A percentile compares a stretch with the other conserved stretches of the same genome.
phyloP scores from a whole-genome alignment of 2,888 invertebrate genomes.

The Ennomos fuscantarius region DNA sequence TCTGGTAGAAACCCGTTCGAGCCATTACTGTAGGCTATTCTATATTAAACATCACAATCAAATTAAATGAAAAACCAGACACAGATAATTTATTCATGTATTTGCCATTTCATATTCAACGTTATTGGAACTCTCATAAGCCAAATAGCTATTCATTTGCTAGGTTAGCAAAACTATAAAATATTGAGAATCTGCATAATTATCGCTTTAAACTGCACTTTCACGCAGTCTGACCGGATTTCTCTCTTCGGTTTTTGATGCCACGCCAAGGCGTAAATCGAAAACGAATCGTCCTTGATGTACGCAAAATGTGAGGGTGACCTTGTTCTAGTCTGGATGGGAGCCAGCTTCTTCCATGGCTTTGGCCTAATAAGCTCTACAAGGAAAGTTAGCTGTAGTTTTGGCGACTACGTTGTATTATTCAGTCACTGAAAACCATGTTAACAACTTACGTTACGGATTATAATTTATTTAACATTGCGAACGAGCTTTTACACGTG shows the following conservation, averaged over 20 bases:
- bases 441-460: conserved; percentile 19
- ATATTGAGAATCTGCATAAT: conserved; percentile 14
- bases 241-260: conserved; percentile 46
- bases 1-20: background rate
- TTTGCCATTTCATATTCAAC: conserved; percentile 25
- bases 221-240: conserved; percentile 43
- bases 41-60: background rate
- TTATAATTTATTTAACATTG: conserved; percentile 19
- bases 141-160: conserved; percentile 12
- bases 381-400: conserved; percentile 31
- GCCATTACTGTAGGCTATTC: conserved; percentile 7
- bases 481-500: conserved; percentile 10
- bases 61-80: conserved; percentile 18
- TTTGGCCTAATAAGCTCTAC: conserved; percentile 50
- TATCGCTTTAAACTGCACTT: conserved; percentile 44
- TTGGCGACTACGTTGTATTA: conserved; percentile 19
- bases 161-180: conserved; percentile 21
- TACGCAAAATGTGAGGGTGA: conserved; percentile 41
- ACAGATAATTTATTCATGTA: conserved; percentile 28
- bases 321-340: conserved; percentile 50
- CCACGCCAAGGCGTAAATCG: conserved; percentile 46
- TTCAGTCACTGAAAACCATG: conserved; percentile 26
- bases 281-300: conserved; percentile 36
- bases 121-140: conserved; percentile 13
- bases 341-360: conserved; percentile 50